Percentiles rank a stretch among this genome's conserved stretches.
Conservation (phyloP, 2,113 vertebrate genomes). For the Candoia aspera region DNA sequence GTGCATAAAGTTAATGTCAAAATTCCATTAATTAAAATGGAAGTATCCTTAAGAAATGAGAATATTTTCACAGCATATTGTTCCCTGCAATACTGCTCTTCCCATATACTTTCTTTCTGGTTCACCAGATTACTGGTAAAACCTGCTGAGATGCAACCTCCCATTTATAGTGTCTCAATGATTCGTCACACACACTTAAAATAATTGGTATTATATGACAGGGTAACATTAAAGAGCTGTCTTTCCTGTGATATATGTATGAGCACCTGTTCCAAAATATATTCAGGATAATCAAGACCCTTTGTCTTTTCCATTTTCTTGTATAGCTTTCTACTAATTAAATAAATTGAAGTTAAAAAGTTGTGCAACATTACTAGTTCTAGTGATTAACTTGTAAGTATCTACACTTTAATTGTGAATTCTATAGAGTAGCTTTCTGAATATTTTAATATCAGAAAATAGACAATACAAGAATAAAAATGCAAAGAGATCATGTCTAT, state of each 20-base stretch:
- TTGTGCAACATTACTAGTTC: conserved; percentile 13
- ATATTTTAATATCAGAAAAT: conserved; percentile 16
- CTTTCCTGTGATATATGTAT: conserved; percentile 68
- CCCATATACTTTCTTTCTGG: conserved; percentile 44
- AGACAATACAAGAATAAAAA: neutral
- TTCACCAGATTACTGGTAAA: conserved; percentile 57
- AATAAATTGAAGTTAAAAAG: conserved; percentile 38
- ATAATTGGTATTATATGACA: conserved; percentile 70
- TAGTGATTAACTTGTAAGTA: neutral
- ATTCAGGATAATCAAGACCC: conserved; percentile 53
- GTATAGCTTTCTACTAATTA: conserved; percentile 42
- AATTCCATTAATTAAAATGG: neutral
- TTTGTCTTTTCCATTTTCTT: conserved; percentile 23
- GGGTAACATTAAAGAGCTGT: conserved; percentile 61
- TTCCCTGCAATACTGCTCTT: conserved; percentile 21
- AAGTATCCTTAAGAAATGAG: conserved; percentile 14
- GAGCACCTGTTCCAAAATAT: conserved; percentile 57
- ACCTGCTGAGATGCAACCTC: conserved; percentile 73
- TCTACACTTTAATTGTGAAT: neutral
- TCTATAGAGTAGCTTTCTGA: conserved; percentile 6
- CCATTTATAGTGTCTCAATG: conserved; percentile 56
- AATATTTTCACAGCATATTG: conserved; percentile 35
- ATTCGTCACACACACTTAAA: conserved; percentile 65
- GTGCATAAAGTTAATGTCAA: neutral
- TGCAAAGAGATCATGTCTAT: neutral